Base-by-base conservation (phyloP, 2,888 invertebrate species). In the Acronicta alni region DNA sequence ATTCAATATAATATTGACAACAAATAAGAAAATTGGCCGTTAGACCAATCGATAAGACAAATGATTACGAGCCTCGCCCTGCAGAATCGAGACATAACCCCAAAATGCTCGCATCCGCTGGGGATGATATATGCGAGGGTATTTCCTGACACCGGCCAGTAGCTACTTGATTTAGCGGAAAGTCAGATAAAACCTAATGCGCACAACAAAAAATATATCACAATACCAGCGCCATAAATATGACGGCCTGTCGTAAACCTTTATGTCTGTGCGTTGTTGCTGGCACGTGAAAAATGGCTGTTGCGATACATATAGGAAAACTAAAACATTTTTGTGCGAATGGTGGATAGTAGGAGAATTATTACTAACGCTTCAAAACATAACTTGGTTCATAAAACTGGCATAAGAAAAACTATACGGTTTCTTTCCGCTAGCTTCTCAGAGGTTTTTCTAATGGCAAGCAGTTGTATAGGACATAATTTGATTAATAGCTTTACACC, bases 131-230 rank as follows among this genome's bases (percentile, higher is more conserved):
- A 94, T 89, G 91, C 89, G 91, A 88, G 92, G 92, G 91, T 89
- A 90, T 89, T 90, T 92, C 93, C 93, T 92, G 92, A 90, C 93
- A 92, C 89, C 93, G 93, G 93, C 93, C 94, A 93, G 93, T 93
- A 90, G 93, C 90, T 93, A 94, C 94, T 94, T 94, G 93, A 94
- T 94, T 93, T 94, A 94, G 93, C 94, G 94, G 94, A 94, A 94
- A 94, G 89, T 88, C 89, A 94, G 94, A 94, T 94, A 94, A 94
- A 94, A 93, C 92, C 92, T 93, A 93, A 94, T 93, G 93, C 89
- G 92, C 92, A 93, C 92, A 93, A 93, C 93, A 93, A 94, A 94
- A 93, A 94, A 93, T 91, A 92, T 91, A 92, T 92, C 91, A 93
- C 93, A 94, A 93, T 93, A 92, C 90, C 89, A 81, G 75, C 80